Percentiles rank a stretch among this genome's conserved stretches.
Evolutionary conservation across 2,888 invertebrate genomes (phyloP).

Genomic region (Tolmerus cingulatus): DNA sequence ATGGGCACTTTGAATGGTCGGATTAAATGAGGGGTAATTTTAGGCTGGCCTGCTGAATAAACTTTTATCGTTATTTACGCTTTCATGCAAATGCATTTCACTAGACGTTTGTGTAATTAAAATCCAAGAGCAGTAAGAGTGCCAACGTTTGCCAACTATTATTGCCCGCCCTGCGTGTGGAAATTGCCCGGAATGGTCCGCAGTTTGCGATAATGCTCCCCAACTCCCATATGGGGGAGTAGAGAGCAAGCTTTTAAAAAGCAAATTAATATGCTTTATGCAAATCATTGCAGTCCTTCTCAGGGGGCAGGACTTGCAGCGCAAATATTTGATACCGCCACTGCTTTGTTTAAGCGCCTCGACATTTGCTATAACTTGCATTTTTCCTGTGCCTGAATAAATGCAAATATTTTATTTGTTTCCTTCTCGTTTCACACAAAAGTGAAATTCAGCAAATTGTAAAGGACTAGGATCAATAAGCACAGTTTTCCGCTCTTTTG

Average conservation of each 20-base stretch:
- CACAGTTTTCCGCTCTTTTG: too few relatives aligned
- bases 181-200: background rate
- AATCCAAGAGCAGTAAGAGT: background rate
- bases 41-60: background rate
- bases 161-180: background rate
- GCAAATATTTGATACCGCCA: background rate
- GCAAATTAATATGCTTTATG: background rate
- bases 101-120: slow-evolving; percentile 27
- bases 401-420: too few relatives aligned
- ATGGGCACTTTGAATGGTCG: slow-evolving; percentile 1
- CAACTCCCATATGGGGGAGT: background rate
- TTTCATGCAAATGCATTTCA: slow-evolving; percentile 1
- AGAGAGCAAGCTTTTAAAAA: background rate
- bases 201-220: background rate
- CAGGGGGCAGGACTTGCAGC: background rate
- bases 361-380: background rate
- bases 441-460: too few relatives aligned
- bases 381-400: background rate
- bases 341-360: background rate
- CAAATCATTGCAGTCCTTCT: background rate
- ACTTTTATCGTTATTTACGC: slow-evolving; percentile 28
- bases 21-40: slow-evolving; percentile 18
- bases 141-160: background rate
- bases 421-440: too few relatives aligned
- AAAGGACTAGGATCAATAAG: too few relatives aligned